Evolutionary conservation across 2,888 invertebrate species (phyloP), one percentile per base, ranked within the genome.

Genomic region (Epistrophe grossulariae): DNA sequence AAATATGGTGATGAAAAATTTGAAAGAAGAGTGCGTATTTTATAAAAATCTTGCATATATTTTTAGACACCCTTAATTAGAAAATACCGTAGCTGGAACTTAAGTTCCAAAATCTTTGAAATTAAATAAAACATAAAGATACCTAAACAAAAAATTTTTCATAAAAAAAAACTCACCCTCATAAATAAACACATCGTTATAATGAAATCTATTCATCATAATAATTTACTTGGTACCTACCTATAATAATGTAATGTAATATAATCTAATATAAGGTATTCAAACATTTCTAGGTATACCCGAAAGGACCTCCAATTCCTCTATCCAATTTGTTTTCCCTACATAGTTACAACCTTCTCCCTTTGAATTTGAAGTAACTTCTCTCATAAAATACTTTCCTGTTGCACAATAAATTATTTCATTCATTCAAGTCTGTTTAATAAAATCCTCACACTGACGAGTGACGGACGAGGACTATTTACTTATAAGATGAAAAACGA

Each of bases 371-470:
- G 19, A 19, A 15, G 6, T 43, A 62, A 28, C 10, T 28, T 48
- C 31, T 48, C 17, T 45, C 45, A 66, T 66, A 66, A 15, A 66
- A 66, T 48, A 45, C 66, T 66, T 66, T 48, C 64, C 31, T 48
- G 31, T n/a, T 66, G 66, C 31, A 48, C 66, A 48, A 66, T 66
- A 66, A 66, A 66, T 66, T 55, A 55, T 70, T 64, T 43, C 17
- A 62, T 64, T 79, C 71, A 71, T 71, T 24, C 43, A 60, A 64
- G 64, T 79, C 64, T 48, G 43, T 38, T 80, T 80, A 73, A 80
- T 68, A 66, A 76, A 66, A 80, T 60, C 59, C 19, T 52, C 57
- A n/a, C 48, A n/a, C 48, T 35, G 8, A 24, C 17, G 5, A 10
- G 24, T 24, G 24, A 13, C 11, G 10, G 24, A 55, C 55, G 24